Evolutionary conservation across 2,888 invertebrate species (phyloP).

Genomic region (Catocala sponsa): DNA sequence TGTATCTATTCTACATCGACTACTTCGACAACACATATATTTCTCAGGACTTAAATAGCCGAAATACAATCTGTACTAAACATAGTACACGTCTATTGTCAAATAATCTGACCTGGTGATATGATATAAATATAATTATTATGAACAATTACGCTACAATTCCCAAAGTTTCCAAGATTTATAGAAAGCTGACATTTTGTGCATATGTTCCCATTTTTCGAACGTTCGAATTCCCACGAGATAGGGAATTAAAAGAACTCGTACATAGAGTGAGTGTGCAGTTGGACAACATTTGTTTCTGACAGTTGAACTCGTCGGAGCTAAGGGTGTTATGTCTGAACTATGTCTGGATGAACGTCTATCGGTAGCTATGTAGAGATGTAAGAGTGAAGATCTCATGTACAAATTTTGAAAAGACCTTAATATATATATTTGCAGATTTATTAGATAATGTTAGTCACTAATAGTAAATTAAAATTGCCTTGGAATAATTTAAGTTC

Average conservation of each 20-base stretch:
- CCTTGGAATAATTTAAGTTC: slow-evolving; percentile 49
- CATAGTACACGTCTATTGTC: too few species aligned
- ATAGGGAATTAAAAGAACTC: too few species aligned
- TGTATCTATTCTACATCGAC: slow-evolving; percentile 39
- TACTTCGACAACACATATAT: background rate
- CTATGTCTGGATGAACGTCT: slow-evolving; percentile 8
- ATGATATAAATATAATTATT: too few species aligned
- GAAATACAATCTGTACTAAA: background rate
- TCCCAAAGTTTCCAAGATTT: slow-evolving; percentile 13
- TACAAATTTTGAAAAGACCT: slow-evolving; percentile 16
- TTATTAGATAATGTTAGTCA: slow-evolving; percentile 60
- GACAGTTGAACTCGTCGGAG: slow-evolving; percentile 8
- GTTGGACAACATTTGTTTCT: slow-evolving; percentile 20
- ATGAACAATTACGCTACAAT: slow-evolving; percentile 12
- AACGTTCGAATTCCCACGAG: too few species aligned
- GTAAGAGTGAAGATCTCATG: slow-evolving; percentile 32
- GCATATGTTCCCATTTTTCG: too few species aligned
- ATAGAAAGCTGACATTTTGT: too few species aligned
- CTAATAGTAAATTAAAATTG: slow-evolving; percentile 49
- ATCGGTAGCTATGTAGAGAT: slow-evolving; percentile 5
- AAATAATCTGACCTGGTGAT: too few species aligned
- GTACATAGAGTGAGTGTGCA: slow-evolving; percentile 13
- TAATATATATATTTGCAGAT: slow-evolving; percentile 40
- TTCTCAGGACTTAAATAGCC: background rate
- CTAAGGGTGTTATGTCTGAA: slow-evolving; percentile 6